These are phyloP conservation scores for Microcaecilia unicolor DNA, from an alignment of 2,797 vertebrate species.

Conservation along the genomic window DNA sequence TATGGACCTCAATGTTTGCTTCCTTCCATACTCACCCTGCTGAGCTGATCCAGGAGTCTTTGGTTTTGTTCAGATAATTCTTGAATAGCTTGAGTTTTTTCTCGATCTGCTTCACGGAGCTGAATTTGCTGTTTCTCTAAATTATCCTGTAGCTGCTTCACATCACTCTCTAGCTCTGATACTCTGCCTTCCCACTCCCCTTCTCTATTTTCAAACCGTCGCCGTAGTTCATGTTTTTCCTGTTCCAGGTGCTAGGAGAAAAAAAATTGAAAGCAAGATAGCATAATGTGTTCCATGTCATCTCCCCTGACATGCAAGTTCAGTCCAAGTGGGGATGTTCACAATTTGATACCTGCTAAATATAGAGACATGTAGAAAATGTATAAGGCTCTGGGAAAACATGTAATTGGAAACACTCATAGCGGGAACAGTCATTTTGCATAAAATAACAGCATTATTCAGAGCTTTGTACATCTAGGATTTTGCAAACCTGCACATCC, in stretches of 20 bases:
- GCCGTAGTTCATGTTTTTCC: constrained; percentile 87
- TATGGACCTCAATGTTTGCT: no score
- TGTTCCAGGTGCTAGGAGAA: constrained; percentile 83
- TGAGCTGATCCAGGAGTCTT: constrained; percentile 90
- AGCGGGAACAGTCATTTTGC: no score
- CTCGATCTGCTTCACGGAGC: constrained; percentile 78
- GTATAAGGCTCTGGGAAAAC: no score
- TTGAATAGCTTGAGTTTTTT: constrained; percentile 79
- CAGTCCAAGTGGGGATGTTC: no score
- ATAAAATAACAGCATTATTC: no score
- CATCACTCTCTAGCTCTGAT: constrained; percentile 87
- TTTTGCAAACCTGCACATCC: no score
- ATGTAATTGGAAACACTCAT: no score
- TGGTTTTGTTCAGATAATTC: constrained; percentile 97
- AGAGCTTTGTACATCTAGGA: no score
- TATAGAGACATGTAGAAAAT: no score
- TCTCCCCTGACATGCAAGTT: no score
- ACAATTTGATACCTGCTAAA: no score
- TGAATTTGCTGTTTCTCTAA: constrained; percentile 87
- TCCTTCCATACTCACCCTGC: constrained; percentile 69
- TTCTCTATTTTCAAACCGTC: constrained; percentile 84
- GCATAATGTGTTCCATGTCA: neutral
- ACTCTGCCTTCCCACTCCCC: constrained; percentile 95
- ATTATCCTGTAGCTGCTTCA: constrained; percentile 87
- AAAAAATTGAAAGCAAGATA: neutral